Evolutionary conservation across 2,113 vertebrate genomes (phyloP), one percentile per base, ranked within the genome.

Genomic region (Phaetusa simplex): DNA sequence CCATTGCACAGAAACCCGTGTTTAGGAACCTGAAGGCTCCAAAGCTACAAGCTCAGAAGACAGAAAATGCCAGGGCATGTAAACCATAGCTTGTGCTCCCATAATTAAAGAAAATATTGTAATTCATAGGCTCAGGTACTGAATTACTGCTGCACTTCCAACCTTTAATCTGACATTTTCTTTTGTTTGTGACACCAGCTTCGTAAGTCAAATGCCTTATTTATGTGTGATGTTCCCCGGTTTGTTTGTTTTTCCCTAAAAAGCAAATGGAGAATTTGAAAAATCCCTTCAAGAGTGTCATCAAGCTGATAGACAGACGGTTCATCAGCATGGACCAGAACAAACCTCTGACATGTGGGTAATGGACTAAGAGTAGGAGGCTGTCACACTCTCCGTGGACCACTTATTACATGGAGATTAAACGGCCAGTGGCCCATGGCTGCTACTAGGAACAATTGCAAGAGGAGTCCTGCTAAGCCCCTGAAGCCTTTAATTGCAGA

Each of bases 141-240:
- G 78, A 95, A 93, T 90, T 89, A 91, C 84, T 82, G 65, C 84
- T 70, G 38, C 38, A 8, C 71, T 93, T 69, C 73, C 91, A 72
- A 30, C 83, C 91, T 91, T 80, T 87, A 69, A 65, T 92, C 73
- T 66, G 73, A 26, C 88, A 66, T 86, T 90, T 91, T 45, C 81
- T 87, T 52, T 42, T 67, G 84, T 96, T 61, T 84, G 43, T 87
- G 83, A 70, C 83, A 61, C 18, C 49, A 9, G 1, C 65, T 77
- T 83, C 38, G 0, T 34, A 70, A 91, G 45, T 93, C 91, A 82
- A 58, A 85, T 38, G 38, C 40, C 69, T 65, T 80, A 58, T 89
- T 88, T 87, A 34, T 18, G 6, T 24, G 55, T 10, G 9, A 22
- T 14, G 29, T 23, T 89, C 53, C 42, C 23, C 23, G 5, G 40